Evolutionary conservation across 1,140 invertebrate genomes (phyloP).

Genomic region (Cherax quadricarinatus): DNA sequence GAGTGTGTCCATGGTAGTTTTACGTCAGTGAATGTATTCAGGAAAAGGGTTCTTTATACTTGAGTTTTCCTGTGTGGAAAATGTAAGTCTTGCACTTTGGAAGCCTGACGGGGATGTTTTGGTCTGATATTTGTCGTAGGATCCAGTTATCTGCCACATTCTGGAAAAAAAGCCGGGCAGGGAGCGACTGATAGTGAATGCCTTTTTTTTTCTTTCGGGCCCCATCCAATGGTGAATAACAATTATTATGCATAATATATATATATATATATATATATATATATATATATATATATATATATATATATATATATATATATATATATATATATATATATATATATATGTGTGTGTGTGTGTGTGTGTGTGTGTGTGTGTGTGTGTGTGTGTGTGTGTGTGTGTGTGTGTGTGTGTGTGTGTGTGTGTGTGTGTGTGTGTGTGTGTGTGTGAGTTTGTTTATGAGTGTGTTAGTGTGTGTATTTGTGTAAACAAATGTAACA

Average conservation of each 20-base stretch:
- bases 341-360: background rate
- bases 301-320: background rate
- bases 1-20: too few species aligned
- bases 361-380: too few species aligned
- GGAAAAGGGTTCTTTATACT: too few species aligned
- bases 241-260: background rate
- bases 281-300: background rate
- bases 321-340: background rate
- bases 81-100: too few species aligned
- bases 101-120: too few species aligned
- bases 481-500: background rate
- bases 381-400: too few species aligned
- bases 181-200: too few species aligned
- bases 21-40: too few species aligned
- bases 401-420: background rate
- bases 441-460: background rate
- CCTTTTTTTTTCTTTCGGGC: too few species aligned
- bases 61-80: too few species aligned
- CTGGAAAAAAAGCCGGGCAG: background rate
- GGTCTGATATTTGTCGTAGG: too few species aligned
- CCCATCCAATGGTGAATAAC: background rate
- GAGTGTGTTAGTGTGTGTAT: background rate
- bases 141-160: too few species aligned
- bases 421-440: slow-evolving; percentile 3
- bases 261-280: background rate